A percentile compares a stretch with the other conserved stretches of the same genome.
Evolutionary conservation across 35 echinoderm and acorn worm species (phyloP).

Genomic region (Strongylocentrotus purpuratus): DNA sequence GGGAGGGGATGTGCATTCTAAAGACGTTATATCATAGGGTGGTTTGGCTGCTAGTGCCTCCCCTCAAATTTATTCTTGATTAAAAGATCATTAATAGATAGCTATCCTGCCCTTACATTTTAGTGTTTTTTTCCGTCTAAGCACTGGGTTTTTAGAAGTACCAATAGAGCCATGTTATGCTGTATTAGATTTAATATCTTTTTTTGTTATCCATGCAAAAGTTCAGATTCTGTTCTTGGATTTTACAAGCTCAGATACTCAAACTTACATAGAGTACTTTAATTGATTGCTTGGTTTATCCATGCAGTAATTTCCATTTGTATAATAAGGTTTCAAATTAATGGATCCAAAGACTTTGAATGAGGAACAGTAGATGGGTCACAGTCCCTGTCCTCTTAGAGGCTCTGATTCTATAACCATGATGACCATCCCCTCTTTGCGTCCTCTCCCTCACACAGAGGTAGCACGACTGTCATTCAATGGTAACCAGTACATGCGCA

Average conservation of each 20-base stretch:
- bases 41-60: no score
- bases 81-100: no score
- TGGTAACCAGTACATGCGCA: slow-evolving; percentile 80
- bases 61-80: no score
- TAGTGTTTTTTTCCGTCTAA: no score
- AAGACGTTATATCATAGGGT: no score
- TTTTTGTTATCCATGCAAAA: no score
- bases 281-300: not conserved
- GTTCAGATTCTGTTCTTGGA: no score
- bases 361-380: not conserved
- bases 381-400: not conserved
- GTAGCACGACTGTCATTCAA: slow-evolving; percentile 81
- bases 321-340: not conserved
- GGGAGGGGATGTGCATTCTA: no score
- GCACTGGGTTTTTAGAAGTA: no score
- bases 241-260: not conserved
- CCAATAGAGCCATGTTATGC: no score
- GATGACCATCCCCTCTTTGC: not conserved
- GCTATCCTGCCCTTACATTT: no score
- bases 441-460: slow-evolving; percentile 50
- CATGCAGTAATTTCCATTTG: not conserved
- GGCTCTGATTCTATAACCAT: not conserved
- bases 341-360: not conserved
- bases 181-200: no score
- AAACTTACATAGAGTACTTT: not conserved